Percentiles rank a stretch among this genome's conserved stretches.
Conservation (phyloP, 2,113 vertebrate genomes). For the Alligator sinensis region DNA sequence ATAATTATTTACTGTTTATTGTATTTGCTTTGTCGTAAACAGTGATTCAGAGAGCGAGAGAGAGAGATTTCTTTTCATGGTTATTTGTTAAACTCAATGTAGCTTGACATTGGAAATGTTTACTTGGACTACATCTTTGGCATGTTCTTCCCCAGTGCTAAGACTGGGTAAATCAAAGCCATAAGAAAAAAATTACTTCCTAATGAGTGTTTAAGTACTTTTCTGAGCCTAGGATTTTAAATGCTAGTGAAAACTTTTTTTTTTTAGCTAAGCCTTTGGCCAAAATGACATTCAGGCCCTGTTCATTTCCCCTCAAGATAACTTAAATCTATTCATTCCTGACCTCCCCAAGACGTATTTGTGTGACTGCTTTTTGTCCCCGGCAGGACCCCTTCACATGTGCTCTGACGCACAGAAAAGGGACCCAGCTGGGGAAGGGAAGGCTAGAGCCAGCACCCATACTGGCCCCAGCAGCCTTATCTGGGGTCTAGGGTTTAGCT, state of each 20-base stretch:
- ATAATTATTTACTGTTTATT: not conserved
- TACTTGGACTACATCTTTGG: slow-evolving; percentile 24
- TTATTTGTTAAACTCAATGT: not conserved
- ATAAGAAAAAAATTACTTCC: not conserved
- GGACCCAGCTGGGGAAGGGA: no score
- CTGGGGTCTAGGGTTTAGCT: not conserved
- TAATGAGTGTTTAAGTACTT: slow-evolving; percentile 28
- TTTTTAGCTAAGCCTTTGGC: not conserved
- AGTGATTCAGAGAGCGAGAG: not conserved
- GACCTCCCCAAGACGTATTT: fast-evolving
- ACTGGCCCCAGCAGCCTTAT: no score
- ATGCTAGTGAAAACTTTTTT: slow-evolving; percentile 48
- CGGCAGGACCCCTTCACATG: no score
- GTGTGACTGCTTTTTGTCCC: no score
- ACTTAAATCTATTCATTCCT: fast-evolving
- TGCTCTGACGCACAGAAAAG: no score
- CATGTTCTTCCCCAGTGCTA: slow-evolving; percentile 30
- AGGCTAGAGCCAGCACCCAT: no score
- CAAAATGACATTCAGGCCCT: not conserved
- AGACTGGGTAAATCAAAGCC: slow-evolving; percentile 39
- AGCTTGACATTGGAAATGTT: slow-evolving; percentile 25
- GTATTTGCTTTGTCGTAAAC: not conserved
- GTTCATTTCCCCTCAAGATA: not conserved
- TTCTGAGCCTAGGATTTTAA: slow-evolving; percentile 52
- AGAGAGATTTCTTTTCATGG: not conserved